These are phyloP conservation scores for Drosophila mettleri DNA, from an alignment of 2,888 invertebrate species.

Conservation along the genomic window DNA sequence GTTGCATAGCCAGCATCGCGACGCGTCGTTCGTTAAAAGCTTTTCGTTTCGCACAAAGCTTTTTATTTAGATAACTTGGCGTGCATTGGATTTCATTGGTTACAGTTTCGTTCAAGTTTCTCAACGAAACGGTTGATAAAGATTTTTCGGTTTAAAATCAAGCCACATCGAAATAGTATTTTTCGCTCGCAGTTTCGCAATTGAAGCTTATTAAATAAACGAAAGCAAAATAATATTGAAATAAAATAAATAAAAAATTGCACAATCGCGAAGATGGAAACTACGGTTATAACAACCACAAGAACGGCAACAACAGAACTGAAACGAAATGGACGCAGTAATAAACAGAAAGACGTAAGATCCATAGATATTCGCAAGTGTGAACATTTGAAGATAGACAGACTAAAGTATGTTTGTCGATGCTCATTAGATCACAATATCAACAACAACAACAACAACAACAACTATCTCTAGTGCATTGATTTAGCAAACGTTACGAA, in stretches of 20 bases:
- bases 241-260: conserved; percentile 1
- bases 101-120: conserved; percentile 56
- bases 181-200: conserved; percentile 29
- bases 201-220: conserved; percentile 5
- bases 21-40: conserved; percentile 21
- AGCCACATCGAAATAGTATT: conserved; percentile 16
- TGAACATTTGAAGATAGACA: too few relatives aligned
- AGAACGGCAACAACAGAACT: conserved; percentile 63
- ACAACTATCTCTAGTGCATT: conserved; percentile 16
- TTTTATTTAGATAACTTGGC: conserved; percentile 26
- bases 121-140: conserved; percentile 44
- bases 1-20: conserved; percentile 1
- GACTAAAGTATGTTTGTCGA: not conserved
- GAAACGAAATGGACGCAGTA: conserved; percentile 46
- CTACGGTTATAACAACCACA: conserved; percentile 71
- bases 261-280: conserved; percentile 67
- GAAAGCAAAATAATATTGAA: conserved; percentile 1
- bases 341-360: conserved; percentile 61
- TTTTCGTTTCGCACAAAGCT: conserved; percentile 24
- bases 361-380: not conserved
- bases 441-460: not conserved
- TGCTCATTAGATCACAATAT: not conserved
- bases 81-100: conserved; percentile 13
- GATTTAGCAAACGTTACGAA: conserved; percentile 34
- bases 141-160: conserved; percentile 9